phyloP scores from a whole-genome alignment of 2,888 invertebrate species.

The Oxyteleia sp. region DNA sequence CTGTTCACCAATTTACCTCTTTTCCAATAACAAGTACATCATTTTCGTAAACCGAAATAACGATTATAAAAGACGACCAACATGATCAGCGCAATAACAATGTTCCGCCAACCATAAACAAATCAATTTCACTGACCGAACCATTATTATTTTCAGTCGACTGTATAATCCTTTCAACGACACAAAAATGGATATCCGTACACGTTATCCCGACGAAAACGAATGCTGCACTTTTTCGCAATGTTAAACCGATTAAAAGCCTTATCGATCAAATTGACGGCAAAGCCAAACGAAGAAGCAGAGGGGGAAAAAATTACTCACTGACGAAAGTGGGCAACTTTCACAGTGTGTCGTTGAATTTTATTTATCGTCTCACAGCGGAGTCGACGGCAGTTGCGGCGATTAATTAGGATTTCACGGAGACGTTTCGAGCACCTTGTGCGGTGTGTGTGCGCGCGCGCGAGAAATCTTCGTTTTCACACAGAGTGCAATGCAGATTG shows the following conservation, averaged over 20 bases:
- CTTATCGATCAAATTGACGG: slow-evolving; percentile 3
- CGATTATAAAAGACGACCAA: too few species aligned
- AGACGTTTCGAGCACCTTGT: slow-evolving; percentile 38
- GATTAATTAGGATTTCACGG: slow-evolving; percentile 61
- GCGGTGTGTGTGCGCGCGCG: slow-evolving; percentile 29
- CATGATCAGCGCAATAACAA: too few species aligned
- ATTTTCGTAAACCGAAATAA: too few species aligned
- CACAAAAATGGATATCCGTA: too few species aligned
- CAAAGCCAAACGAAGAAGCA: neutral
- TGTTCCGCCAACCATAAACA: too few species aligned
- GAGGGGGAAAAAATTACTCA: slow-evolving; percentile 58
- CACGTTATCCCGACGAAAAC: slow-evolving; percentile 7
- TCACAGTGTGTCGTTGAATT: slow-evolving; percentile 54
- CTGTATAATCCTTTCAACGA: too few species aligned
- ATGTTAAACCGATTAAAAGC: neutral
- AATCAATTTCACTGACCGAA: too few species aligned
- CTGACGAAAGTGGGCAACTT: slow-evolving; percentile 61
- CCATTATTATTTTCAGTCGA: too few species aligned
- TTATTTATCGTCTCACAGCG: slow-evolving; percentile 1
- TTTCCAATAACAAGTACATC: too few species aligned
- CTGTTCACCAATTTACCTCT: too few species aligned
- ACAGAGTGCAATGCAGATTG: slow-evolving; percentile 59
- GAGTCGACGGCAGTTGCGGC: slow-evolving; percentile 7
- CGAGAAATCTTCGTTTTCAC: slow-evolving; percentile 68
- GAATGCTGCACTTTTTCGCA: slow-evolving; percentile 2